Percentiles rank a stretch among this genome's conserved stretches.
Evolutionary conservation across 1,140 invertebrate species (phyloP).

Genomic region (Procambarus clarkii): DNA sequence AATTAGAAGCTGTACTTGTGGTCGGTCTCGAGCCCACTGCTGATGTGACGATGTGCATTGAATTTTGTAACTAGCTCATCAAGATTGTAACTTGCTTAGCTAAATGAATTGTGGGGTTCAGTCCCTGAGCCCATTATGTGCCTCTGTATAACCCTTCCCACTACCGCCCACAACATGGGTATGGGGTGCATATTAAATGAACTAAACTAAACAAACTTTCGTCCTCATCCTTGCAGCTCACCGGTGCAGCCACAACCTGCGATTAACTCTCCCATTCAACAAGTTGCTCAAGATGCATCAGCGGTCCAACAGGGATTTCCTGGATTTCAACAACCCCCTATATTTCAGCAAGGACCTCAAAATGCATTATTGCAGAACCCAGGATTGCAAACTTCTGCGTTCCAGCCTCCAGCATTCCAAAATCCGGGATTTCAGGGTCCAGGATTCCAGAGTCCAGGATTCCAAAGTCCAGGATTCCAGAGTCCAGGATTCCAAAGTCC

Average conservation of each 20-base stretch:
- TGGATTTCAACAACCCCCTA: neutral
- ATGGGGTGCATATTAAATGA: too few species aligned
- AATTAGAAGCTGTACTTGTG: too few species aligned
- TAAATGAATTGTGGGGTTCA: too few species aligned
- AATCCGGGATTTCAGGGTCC: neutral
- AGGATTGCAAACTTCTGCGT: too few species aligned
- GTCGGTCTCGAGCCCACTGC: too few species aligned
- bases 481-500: neutral
- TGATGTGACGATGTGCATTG: too few species aligned
- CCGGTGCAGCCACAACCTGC: neutral
- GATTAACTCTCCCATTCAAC: slow-evolving; percentile 38
- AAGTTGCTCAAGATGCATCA: slow-evolving; percentile 30
- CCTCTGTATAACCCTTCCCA: too few species aligned
- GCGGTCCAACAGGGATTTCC: slow-evolving; percentile 37
- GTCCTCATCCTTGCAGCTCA: neutral
- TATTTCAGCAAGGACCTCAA: slow-evolving; percentile 28
- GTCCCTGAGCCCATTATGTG: too few species aligned
- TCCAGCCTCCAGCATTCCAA: neutral
- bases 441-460: too few species aligned
- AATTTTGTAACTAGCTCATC: too few species aligned
- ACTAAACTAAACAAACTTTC: neutral
- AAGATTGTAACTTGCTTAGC: too few species aligned
- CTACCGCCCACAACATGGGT: too few species aligned
- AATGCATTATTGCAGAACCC: neutral
- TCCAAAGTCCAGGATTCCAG: neutral